A percentile compares a stretch with the other conserved stretches of the same genome.
phyloP scores from a whole-genome alignment of 2,888 invertebrate species.

The Kryphioiulus occultus region DNA sequence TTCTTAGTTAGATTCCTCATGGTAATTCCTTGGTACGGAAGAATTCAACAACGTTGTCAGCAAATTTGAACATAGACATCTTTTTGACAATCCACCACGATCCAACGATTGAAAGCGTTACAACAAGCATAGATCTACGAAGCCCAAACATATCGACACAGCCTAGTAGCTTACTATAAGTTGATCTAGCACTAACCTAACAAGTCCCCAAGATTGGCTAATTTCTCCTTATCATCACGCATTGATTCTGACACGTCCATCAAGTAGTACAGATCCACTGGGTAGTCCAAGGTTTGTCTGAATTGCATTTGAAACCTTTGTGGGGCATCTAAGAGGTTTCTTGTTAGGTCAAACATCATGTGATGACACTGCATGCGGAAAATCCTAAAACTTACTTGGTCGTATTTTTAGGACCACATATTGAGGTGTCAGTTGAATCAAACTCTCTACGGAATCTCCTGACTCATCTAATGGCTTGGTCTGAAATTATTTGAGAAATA shows the following conservation, averaged over 20 bases:
- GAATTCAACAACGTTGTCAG: not conserved
- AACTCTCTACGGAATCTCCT: not conserved
- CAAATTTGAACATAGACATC: not conserved
- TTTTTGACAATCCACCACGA: not conserved
- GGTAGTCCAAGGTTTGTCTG: conserved; percentile 77
- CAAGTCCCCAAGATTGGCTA: conserved; percentile 81
- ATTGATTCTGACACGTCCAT: conserved; percentile 99
- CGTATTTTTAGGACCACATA: conserved; percentile 49
- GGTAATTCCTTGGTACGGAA: conserved; percentile 60
- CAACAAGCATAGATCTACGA: not conserved
- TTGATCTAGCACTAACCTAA: conserved; percentile 74
- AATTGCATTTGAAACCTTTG: conserved; percentile 72
- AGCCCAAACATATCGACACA: not conserved
- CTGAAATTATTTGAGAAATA: not conserved
- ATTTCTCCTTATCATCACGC: conserved; percentile 96
- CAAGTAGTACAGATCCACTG: conserved; percentile 97
- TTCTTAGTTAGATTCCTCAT: conserved; percentile 77
- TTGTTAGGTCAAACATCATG: not conserved
- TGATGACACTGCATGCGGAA: not conserved
- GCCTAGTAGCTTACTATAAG: not conserved
- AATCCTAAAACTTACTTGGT: conserved; percentile 44
- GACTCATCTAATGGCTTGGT: not conserved
- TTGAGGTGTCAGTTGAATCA: conserved; percentile 50
- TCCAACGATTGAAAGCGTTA: not conserved
- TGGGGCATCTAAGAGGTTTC: conserved; percentile 60